Evolutionary conservation across 2,797 vertebrate species (phyloP).

Genomic region (Danio kyathit): DNA sequence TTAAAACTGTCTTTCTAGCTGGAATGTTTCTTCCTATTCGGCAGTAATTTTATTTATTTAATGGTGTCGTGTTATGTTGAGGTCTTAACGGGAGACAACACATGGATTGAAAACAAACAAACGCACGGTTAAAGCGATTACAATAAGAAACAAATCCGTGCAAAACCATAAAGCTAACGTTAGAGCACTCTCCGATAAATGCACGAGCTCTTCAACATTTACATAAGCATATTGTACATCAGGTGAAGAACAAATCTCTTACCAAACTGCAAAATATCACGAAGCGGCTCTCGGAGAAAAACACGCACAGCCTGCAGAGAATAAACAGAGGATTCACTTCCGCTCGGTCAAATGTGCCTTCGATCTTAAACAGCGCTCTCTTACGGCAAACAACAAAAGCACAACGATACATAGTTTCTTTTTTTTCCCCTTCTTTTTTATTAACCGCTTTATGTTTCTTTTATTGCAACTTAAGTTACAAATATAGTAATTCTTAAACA

Average conservation of each 20-base stretch:
- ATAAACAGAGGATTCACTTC: conserved; percentile 31
- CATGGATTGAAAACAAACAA: not conserved
- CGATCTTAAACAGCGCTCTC: not conserved
- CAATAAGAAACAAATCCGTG: not conserved
- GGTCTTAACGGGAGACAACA: not conserved
- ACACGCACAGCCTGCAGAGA: not conserved
- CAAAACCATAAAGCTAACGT: no score
- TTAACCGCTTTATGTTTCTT: no score
- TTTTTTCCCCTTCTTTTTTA: no score
- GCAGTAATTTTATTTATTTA: not conserved
- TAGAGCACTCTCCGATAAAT: not conserved
- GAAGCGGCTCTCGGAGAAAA: not conserved
- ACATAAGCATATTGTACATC: not conserved
- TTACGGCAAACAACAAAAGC: not conserved
- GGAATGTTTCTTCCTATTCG: not conserved
- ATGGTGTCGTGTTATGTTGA: not conserved
- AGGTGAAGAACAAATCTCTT: not conserved
- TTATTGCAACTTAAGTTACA: no score
- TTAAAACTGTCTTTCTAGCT: not conserved
- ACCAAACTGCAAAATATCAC: not conserved
- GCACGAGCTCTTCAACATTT: not conserved
- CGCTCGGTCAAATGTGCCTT: conserved; percentile 9
- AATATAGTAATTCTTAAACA: no score
- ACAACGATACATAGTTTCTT: not conserved
- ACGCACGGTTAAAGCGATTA: not conserved